phyloP scores from a whole-genome alignment of 2,113 vertebrate genomes.

The Tricholaema leucomelas region DNA sequence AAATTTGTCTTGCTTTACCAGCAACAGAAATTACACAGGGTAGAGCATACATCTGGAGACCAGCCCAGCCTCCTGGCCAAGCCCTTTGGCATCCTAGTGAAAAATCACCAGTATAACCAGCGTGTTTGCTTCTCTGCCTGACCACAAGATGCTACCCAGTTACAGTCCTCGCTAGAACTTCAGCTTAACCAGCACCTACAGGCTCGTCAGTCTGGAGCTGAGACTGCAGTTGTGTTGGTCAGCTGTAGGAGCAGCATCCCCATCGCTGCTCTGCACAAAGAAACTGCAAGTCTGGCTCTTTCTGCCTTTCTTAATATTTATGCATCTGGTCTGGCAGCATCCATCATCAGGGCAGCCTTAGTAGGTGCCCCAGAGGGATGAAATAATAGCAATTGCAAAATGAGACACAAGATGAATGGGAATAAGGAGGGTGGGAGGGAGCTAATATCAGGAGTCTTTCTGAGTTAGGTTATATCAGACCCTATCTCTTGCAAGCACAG shows the following conservation, averaged over 20 bases:
- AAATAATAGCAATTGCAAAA: slow-evolving; percentile 46
- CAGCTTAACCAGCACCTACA: neutral
- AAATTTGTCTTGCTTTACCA: neutral
- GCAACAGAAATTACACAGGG: neutral
- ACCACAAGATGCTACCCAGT: neutral
- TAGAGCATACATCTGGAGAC: neutral
- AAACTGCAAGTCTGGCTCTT: slow-evolving; percentile 22
- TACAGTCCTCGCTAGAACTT: neutral
- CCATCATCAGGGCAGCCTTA: neutral
- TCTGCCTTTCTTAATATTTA: slow-evolving; percentile 46
- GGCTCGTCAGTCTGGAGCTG: neutral
- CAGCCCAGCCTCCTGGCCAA: neutral
- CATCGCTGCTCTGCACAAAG: neutral
- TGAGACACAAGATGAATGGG: neutral
- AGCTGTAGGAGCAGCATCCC: neutral
- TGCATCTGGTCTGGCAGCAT: slow-evolving; percentile 28
- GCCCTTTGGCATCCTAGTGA: neutral
- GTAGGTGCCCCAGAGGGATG: slow-evolving; percentile 28
- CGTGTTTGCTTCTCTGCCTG: neutral
- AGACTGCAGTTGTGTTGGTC: neutral
- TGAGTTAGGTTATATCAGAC: neutral
- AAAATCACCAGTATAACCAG: neutral
- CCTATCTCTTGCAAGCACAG: neutral
- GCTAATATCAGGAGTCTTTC: neutral
- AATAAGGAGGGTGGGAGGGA: neutral